These are phyloP conservation scores for Percopsis omiscomaycus DNA, from an alignment of 2,797 vertebrate species.

Conservation along the genomic window DNA sequence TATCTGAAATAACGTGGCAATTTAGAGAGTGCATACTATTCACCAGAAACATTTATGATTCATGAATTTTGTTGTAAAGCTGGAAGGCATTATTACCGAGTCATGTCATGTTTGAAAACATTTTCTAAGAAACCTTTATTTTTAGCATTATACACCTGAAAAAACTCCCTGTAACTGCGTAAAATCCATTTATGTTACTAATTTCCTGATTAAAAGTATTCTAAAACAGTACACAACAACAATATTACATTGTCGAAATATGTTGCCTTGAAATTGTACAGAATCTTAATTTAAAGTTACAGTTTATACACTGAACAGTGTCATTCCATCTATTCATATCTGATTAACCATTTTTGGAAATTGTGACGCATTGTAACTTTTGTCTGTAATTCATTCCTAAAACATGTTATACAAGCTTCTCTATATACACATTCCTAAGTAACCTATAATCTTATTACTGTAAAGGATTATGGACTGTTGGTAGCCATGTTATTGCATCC, in stretches of 20 bases:
- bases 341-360: background rate
- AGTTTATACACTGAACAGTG: slow-evolving; percentile 2
- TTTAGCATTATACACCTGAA: slow-evolving; percentile 7
- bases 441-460: slow-evolving; percentile 19
- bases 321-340: background rate
- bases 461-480: slow-evolving; percentile 20
- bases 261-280: slow-evolving; percentile 4
- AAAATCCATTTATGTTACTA: slow-evolving; percentile 10
- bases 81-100: slow-evolving; percentile 19
- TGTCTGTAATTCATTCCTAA: slow-evolving; percentile 2
- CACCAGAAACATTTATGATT: slow-evolving; percentile 34
- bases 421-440: background rate
- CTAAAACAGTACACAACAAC: background rate
- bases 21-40: slow-evolving; percentile 41
- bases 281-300: slow-evolving; percentile 4
- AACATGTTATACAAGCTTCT: slow-evolving; percentile 6
- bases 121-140: slow-evolving; percentile 7
- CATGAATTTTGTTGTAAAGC: slow-evolving; percentile 24
- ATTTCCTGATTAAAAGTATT: slow-evolving; percentile 8
- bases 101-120: slow-evolving; percentile 24
- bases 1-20: slow-evolving; percentile 40
- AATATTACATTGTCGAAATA: background rate
- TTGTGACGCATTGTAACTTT: background rate
- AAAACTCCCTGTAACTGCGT: background rate
- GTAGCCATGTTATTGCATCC: slow-evolving; percentile 33